Evolutionary conservation across 2,797 vertebrate genomes (phyloP), one percentile per base, ranked within the genome.

Genomic region (Toxotes lorentzi): DNA sequence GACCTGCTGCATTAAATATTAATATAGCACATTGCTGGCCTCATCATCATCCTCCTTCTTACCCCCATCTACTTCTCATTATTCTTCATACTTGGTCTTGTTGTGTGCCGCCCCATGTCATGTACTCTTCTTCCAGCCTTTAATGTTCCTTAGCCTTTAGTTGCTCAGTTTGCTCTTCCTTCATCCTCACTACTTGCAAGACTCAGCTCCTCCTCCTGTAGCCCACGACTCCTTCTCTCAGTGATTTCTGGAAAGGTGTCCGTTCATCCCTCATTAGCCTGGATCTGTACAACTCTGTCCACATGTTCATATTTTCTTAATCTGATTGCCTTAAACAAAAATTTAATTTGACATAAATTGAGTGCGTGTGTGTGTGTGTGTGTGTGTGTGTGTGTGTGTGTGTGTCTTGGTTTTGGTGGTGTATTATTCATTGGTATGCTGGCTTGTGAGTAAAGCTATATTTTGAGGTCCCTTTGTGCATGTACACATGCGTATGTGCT

Each of bases 1-100:
- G 89, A 89, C 91, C 91, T 74, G 76, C 86, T 54, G 71, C 69
- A 83, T 94, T 85, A 91, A 92, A 91, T 86, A 90, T 94, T 88
- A 54, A 92, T 71, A 54, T 11, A 34, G 59, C 87, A 84, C 82
- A 87, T 82, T 74, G 86, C 89, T 84, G 80, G 76, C 83, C 81
- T 89, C 90, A 78, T 90, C 90, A 54, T 43, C 77, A 16, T 53
- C 79, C 30, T 80, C 78, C 69, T 80, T 65, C 63, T 82, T 34
- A 66, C 53, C 41, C 34, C 79, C 73, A 65, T 86, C 62, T 62
- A 53, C 82, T 70, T 85, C 76, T 84, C 54, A 84, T 89, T 83
- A 79, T 84, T 81, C 72, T 65, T 47, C 75, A 47, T 67, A 50
- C 79, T 5, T 17, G 24, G 58, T 57, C 45, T 62, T 63, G 69